Percentiles rank a stretch among this genome's conserved stretches.
Evolutionary conservation across 2,113 vertebrate genomes (phyloP).

Genomic region (Oncorhynchus gorbuscha): DNA sequence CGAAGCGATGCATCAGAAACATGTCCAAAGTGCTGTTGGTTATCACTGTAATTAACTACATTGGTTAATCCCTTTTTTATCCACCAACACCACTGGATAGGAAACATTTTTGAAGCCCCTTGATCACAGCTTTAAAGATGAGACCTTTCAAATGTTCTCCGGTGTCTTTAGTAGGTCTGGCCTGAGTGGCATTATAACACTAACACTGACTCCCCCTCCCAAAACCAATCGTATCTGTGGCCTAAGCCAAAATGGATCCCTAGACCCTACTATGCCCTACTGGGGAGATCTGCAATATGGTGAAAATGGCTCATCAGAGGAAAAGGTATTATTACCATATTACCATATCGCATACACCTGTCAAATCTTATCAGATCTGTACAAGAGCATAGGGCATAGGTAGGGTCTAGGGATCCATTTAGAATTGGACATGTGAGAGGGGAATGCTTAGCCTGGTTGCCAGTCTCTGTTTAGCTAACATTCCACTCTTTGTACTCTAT

Average conservation of each 20-base stretch:
- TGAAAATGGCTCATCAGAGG: not conserved
- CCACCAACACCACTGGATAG: not conserved
- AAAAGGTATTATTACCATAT: constrained; percentile 7
- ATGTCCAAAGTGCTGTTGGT: constrained; percentile 33
- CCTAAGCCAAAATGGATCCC: no score
- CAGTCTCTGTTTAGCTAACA: not conserved
- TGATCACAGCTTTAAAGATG: constrained; percentile 10
- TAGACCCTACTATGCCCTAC: no score
- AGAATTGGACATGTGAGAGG: not conserved
- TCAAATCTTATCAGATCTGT: constrained; percentile 47
- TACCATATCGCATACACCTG: no score
- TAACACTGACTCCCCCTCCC: not conserved
- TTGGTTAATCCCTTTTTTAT: constrained; percentile 51
- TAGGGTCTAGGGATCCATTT: not conserved
- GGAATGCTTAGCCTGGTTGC: not conserved
- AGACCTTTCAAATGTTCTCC: constrained; percentile 8
- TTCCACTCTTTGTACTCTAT: constrained; percentile 4
- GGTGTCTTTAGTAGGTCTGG: constrained; percentile 30
- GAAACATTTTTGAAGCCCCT: constrained; percentile 9
- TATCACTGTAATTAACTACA: constrained; percentile 46
- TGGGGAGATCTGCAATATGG: no score
- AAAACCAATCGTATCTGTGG: not conserved
- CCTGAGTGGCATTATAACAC: constrained; percentile 35
- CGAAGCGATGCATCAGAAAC: constrained; percentile 25
- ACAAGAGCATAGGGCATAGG: not conserved